A percentile compares a stretch with the other conserved stretches of the same genome.
Conservation (phyloP, 2,888 invertebrate species). For the Rhagonycha lutea region DNA sequence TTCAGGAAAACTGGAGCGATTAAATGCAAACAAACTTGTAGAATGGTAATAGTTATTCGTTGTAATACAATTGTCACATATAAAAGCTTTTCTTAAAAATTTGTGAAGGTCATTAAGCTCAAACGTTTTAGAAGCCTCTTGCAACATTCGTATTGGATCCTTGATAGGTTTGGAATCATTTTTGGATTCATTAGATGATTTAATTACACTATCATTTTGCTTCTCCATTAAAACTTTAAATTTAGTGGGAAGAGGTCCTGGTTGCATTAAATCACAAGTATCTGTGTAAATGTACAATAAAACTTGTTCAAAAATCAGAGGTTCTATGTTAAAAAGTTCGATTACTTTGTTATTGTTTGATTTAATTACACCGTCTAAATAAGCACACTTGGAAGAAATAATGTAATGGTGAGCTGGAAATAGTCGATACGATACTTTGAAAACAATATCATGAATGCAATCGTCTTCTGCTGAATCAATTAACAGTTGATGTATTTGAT, state of each 20-base stretch:
- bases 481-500: slow-evolving; percentile 63
- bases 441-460: slow-evolving; percentile 72
- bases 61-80: slow-evolving; percentile 16
- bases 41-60: neutral
- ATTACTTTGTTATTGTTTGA: slow-evolving; percentile 53
- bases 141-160: slow-evolving; percentile 63
- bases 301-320: slow-evolving; percentile 73
- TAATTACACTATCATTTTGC: slow-evolving; percentile 26
- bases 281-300: slow-evolving; percentile 73
- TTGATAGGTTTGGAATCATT: slow-evolving; percentile 38
- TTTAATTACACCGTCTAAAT: slow-evolving; percentile 62
- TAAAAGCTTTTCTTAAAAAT: slow-evolving; percentile 55
- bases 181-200: slow-evolving; percentile 18
- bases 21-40: slow-evolving; percentile 1
- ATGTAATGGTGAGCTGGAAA: slow-evolving; percentile 78
- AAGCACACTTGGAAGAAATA: slow-evolving; percentile 66
- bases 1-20: slow-evolving; percentile 36
- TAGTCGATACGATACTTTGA: slow-evolving; percentile 64
- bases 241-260: slow-evolving; percentile 56
- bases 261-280: slow-evolving; percentile 63
- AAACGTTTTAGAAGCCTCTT: slow-evolving; percentile 61
- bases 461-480: slow-evolving; percentile 68
- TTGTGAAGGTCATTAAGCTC: slow-evolving; percentile 59
- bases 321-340: slow-evolving; percentile 60
- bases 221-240: slow-evolving; percentile 33